Evolutionary conservation across 2,888 invertebrate genomes (phyloP).

Genomic region (Syrista parreyssii): DNA sequence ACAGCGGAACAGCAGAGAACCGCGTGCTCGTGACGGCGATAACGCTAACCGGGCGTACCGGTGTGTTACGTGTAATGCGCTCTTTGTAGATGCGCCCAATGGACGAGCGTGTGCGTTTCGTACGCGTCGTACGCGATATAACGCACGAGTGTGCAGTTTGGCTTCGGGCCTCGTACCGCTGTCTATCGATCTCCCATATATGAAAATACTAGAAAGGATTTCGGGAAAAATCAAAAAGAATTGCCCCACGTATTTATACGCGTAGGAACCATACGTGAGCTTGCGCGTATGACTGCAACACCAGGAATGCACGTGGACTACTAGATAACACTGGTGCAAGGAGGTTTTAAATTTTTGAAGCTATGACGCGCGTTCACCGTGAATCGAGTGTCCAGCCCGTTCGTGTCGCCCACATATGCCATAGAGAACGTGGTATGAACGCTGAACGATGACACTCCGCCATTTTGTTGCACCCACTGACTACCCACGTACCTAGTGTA

Average conservation of each 20-base stretch:
- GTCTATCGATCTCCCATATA: conserved; percentile 48
- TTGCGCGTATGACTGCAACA: background rate
- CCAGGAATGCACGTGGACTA: background rate
- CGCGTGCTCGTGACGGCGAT: background rate
- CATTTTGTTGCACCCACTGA: conserved; percentile 54
- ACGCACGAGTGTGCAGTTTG: conserved; percentile 38
- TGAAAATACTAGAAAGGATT: background rate
- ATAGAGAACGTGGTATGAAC: conserved; percentile 40
- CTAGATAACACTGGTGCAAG: conserved; percentile 6
- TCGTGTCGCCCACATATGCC: conserved; percentile 41
- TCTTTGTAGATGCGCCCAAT: background rate
- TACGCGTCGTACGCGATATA: conserved; percentile 28
- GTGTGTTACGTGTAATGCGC: background rate
- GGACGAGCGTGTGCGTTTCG: conserved; percentile 4
- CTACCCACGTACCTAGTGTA: conserved; percentile 39
- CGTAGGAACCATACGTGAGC: background rate
- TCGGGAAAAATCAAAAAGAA: background rate
- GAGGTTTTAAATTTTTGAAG: conserved; percentile 24
- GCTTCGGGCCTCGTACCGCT: conserved; percentile 48
- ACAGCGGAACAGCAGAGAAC: background rate
- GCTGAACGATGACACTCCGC: conserved; percentile 50
- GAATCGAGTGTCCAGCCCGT: conserved; percentile 15
- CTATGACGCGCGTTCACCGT: conserved; percentile 16
- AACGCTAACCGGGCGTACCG: conserved; percentile 1
- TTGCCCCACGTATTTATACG: background rate